Evolutionary conservation across 2,113 vertebrate genomes (phyloP).

Genomic region (Camarhynchus parvulus): DNA sequence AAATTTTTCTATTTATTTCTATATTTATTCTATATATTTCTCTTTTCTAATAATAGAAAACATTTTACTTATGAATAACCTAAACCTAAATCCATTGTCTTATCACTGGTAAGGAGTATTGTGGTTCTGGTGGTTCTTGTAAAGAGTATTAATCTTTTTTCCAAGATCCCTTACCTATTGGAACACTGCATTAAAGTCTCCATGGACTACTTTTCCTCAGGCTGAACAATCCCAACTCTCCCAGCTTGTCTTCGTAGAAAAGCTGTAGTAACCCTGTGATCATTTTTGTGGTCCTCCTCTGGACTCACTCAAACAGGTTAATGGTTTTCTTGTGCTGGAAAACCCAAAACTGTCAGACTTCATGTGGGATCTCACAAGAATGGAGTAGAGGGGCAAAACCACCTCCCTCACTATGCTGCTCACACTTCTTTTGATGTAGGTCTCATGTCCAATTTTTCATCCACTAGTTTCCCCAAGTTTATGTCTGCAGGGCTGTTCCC

Average conservation of each 20-base stretch:
- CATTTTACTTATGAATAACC: background rate
- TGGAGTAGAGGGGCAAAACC: background rate
- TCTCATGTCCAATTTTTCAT: background rate
- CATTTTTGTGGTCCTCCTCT: background rate
- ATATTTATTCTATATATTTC: background rate
- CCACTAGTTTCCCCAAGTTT: too few species aligned
- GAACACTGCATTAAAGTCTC: background rate
- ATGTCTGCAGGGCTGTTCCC: background rate
- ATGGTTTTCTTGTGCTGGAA: background rate
- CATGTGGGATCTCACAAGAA: accelerated
- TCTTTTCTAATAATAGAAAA: background rate
- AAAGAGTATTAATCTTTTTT: background rate
- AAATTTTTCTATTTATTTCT: background rate
- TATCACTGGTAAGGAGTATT: background rate
- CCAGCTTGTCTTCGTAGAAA: background rate
- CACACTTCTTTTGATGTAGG: background rate
- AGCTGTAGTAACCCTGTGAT: background rate
- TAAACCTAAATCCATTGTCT: background rate
- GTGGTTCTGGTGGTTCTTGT: background rate
- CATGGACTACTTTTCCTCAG: background rate
- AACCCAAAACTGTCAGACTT: background rate
- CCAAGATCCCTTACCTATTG: background rate
- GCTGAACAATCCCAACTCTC: background rate
- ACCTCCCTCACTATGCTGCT: accelerated
- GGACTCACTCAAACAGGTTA: accelerated